Base-by-base conservation (phyloP, 2,113 vertebrate species). In the Lepisosteus osseus region DNA sequence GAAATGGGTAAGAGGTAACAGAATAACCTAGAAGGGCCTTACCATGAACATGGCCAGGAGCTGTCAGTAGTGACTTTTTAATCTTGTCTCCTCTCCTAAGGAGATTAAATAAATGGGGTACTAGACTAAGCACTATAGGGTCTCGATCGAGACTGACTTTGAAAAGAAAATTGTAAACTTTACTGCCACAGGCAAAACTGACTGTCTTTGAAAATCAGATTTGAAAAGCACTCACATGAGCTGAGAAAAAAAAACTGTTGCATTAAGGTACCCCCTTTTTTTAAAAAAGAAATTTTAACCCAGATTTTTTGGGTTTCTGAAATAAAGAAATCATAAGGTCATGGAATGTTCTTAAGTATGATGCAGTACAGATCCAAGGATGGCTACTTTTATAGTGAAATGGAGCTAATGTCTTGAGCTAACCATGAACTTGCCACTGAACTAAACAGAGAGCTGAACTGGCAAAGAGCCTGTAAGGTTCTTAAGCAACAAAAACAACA, bases 1-100 rank as follows among this genome's bases (percentile, higher is more conserved):
- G 98, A 99, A 89, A 99, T 99, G 97, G 97, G 97, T 85, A 98
- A 91, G 93, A 99, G 97, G 97, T 99, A 99, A 99, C 97, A 96
- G 92, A 92, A 91, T 94, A 85, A 89, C 72, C 86, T 86, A 84
- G 90, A 88, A 90, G 91, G 92, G 90, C 90, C 91, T 84, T 79
- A 78, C 77, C 86, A 79, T 90, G 90, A 90, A 67, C 42, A 51
- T 51, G 54, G 45, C 63, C 71, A 92, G 92, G 89, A 91, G 91
- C 84, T 78, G 90, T 89, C 84, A 89, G 84, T 81, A 0, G 81
- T 9, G 17, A 64, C 62, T 64, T 64, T 29, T 64, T 9, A 64
- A 89, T 91, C 91, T 92, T 89, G 92, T 93, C 90, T 93, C 93
- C 92, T 95, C 94, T 95, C 93, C 94, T 94, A 92, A 91, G 93